Evolutionary conservation across 2,797 vertebrate genomes (phyloP).

Genomic region (Oreochromis grahami): DNA sequence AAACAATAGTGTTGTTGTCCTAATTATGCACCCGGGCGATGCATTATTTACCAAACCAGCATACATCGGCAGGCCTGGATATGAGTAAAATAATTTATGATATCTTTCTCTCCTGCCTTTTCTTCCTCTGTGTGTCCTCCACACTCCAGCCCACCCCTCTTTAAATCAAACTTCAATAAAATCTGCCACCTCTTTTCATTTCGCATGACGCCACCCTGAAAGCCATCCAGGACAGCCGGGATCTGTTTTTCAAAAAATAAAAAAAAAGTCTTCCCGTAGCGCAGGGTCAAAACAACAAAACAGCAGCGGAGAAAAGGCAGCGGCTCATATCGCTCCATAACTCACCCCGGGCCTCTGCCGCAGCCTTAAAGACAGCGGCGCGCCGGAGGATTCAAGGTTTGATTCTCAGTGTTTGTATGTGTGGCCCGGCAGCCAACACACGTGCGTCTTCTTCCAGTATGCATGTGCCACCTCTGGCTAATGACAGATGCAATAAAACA

Average conservation of each 20-base stretch:
- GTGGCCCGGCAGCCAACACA: background rate
- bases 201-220: conserved; percentile 77
- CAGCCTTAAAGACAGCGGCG: background rate
- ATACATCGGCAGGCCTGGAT: conserved; percentile 76
- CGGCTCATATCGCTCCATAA: conserved; percentile 47
- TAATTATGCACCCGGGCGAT: conserved; percentile 78
- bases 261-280: conserved; percentile 50
- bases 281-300: conserved; percentile 79
- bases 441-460: conserved; percentile 40
- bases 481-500: conserved; percentile 71
- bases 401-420: background rate
- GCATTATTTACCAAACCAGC: conserved; percentile 83
- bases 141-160: conserved; percentile 35
- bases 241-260: conserved; percentile 70
- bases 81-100: conserved; percentile 85
- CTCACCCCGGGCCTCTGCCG: conserved; percentile 55
- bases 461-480: conserved; percentile 59
- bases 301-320: conserved; percentile 32
- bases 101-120: conserved; percentile 50
- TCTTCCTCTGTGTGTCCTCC: conserved; percentile 53
- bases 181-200: conserved; percentile 79
- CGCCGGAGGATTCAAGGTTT: background rate
- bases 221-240: conserved; percentile 68
- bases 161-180: conserved; percentile 85
- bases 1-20: conserved; percentile 81